Percentiles rank a stretch among this genome's conserved stretches.
phyloP scores from a whole-genome alignment of 1,140 invertebrate species.

The Eupristina koningsbergeri region DNA sequence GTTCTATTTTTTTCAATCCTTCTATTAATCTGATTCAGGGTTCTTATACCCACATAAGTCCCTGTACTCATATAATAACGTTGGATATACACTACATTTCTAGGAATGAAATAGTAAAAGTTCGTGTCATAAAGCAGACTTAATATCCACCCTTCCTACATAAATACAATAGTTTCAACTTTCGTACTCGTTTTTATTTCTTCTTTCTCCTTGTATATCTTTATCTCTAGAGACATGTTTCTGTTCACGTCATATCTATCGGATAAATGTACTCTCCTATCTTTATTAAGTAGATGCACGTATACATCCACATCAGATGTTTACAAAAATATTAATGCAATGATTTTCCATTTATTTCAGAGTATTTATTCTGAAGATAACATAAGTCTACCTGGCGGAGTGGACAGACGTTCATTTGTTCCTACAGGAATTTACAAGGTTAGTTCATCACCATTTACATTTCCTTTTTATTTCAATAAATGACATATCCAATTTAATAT shows the following conservation, averaged over 20 bases:
- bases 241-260: background rate
- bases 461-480: background rate
- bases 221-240: background rate
- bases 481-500: background rate
- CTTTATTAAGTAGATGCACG: background rate
- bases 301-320: background rate
- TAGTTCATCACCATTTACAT: background rate
- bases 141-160: background rate
- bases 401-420: slow-evolving; percentile 86
- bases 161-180: slow-evolving; percentile 17
- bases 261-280: background rate
- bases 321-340: background rate
- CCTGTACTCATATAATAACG: too few species aligned
- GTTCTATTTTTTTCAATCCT: too few species aligned
- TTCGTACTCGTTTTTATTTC: background rate
- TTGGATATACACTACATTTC: background rate
- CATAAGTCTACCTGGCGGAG: slow-evolving; percentile 79
- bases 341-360: slow-evolving; percentile 67
- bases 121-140: slow-evolving; percentile 28
- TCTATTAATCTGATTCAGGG: too few species aligned
- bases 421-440: slow-evolving; percentile 92
- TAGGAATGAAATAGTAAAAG: background rate
- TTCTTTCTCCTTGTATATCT: background rate
- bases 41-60: too few species aligned
- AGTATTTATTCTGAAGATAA: slow-evolving; percentile 84